Percentiles rank a stretch among this genome's conserved stretches.
Conservation (phyloP, 2,888 invertebrate species). For the Cosmorhoe ocellata region DNA sequence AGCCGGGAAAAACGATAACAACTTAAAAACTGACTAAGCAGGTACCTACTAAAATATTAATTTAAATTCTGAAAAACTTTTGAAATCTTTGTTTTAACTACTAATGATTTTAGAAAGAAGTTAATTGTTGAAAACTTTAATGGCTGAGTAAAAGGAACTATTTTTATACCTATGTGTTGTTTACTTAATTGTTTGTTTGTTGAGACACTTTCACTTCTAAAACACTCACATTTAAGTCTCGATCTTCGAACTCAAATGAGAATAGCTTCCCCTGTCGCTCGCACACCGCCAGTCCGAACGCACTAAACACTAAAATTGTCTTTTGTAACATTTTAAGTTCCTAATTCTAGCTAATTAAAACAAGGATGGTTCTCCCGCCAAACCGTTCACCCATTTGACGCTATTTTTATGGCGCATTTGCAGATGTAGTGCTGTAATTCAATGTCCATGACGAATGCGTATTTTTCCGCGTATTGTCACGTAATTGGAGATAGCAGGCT, state of each 20-base stretch:
- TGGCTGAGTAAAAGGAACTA: no score
- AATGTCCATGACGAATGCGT: constrained; percentile 43
- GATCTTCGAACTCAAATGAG: constrained; percentile 78
- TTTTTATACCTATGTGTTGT: no score
- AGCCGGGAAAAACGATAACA: no score
- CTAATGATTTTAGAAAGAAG: no score
- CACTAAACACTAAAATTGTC: constrained; percentile 38
- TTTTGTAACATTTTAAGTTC: constrained; percentile 43
- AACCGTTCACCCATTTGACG: constrained; percentile 49
- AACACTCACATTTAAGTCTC: constrained; percentile 81
- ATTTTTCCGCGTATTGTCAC: constrained; percentile 69
- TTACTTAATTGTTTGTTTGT: no score
- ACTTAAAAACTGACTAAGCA: no score
- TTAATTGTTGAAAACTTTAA: no score
- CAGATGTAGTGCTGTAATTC: constrained; percentile 57
- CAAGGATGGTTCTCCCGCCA: constrained; percentile 41
- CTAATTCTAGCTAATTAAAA: constrained; percentile 29
- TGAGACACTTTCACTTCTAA: no score
- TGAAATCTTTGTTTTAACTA: no score
- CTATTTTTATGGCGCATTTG: constrained; percentile 52
- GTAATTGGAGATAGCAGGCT: constrained; percentile 40
- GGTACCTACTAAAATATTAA: no score
- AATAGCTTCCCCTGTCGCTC: constrained; percentile 70
- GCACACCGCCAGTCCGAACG: constrained; percentile 39
- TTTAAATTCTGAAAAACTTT: no score